phyloP scores from a whole-genome alignment of 2,888 invertebrate species.

The Apodemia duryi region DNA sequence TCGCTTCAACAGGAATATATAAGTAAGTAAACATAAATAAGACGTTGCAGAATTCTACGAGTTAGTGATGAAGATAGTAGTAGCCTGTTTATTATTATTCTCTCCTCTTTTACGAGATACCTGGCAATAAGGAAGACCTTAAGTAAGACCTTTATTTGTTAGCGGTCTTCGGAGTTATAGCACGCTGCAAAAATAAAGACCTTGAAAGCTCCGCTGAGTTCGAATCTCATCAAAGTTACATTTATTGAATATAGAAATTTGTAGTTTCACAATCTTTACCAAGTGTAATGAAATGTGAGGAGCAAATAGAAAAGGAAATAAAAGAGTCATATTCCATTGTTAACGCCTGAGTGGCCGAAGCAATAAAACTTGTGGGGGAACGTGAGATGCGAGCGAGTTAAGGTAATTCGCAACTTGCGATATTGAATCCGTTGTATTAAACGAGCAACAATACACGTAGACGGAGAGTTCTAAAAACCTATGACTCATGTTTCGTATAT shows the following conservation, averaged over 20 bases:
- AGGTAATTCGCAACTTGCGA: constrained; percentile 7
- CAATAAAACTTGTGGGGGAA: constrained; percentile 13
- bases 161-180: too few relatives aligned
- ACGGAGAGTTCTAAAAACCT: not conserved
- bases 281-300: constrained; percentile 5
- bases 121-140: too few relatives aligned
- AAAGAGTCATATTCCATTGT: constrained; percentile 13
- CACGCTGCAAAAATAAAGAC: too few relatives aligned
- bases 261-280: not conserved
- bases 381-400: constrained; percentile 9
- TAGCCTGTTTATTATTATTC: too few relatives aligned
- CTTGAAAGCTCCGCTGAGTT: not conserved
- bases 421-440: constrained; percentile 1
- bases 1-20: too few relatives aligned
- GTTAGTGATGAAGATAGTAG: too few relatives aligned
- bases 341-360: constrained; percentile 6
- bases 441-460: not conserved
- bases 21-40: too few relatives aligned
- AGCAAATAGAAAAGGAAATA: constrained; percentile 4
- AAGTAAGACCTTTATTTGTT: too few relatives aligned
- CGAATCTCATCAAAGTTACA: not conserved
- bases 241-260: not conserved
- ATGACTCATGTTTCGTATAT: not conserved
- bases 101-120: too few relatives aligned
- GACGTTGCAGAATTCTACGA: too few relatives aligned